Evolutionary conservation across 1,140 invertebrate genomes (phyloP), one percentile per base, ranked within the genome.

Genomic region (Drosophila kikkawai): DNA sequence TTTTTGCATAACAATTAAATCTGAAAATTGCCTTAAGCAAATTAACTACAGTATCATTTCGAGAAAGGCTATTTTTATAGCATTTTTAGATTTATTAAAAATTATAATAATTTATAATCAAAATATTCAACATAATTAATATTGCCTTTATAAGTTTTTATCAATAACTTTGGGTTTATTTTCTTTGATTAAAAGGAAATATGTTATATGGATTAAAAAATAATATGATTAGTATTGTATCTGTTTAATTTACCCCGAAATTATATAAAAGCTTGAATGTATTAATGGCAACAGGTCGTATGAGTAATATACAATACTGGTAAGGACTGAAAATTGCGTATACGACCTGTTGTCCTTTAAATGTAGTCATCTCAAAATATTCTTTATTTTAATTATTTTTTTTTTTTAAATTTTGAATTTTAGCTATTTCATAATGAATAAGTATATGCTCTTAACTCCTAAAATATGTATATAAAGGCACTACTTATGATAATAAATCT

Each of bases 1-100:
- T 55, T 55, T 26, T 37, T 39, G 19, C 44, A 42, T 59, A 42
- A 29, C 15, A 59, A 59, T 36, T 71, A 50, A 26, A 41, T 36
- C 5, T 37, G 2, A 7, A n/a, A 57, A 13, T 12, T 34, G 11
- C 15, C 5, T 19, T 44, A 15, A 9, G 17, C 1, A 9, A 15
- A 34, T 37, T 48, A 3, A 9, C 7, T 17, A 47, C 41, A 63
- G 64, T 63, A 5, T 0, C 37, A 5, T 0, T 19, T 15, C 17
- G 3, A 6, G 4, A 7, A 1, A n/a, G n/a, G 9, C 8, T n/a
- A 1, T 15, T 15, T 26, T 22, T 8, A 47, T 7, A 13, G 0
- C 1, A 13, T 7, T 19, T 47, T 42, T 42, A 6, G 7, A 13
- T 13, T 6, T 22, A 22, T 13, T 22, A 3, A 7, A 7, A 22